phyloP scores from a whole-genome alignment of 2,888 invertebrate species.

The Eugnorisma glareosa region DNA sequence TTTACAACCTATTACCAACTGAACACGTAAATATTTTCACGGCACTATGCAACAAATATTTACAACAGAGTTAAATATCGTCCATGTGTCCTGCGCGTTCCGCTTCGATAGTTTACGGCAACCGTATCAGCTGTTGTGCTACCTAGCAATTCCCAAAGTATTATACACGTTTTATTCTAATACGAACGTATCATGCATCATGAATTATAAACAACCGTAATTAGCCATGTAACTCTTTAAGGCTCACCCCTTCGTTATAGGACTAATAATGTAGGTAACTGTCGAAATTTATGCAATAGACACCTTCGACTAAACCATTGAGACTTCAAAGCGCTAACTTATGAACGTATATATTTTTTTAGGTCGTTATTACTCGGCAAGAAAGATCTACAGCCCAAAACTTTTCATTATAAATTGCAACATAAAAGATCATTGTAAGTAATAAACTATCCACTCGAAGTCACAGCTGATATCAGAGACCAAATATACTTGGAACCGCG shows the following conservation, averaged over 20 bases:
- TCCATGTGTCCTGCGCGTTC: conserved; percentile 14
- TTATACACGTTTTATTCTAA: conserved; percentile 33
- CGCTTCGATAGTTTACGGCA: conserved; percentile 20
- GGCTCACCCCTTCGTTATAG: background rate
- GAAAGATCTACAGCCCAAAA: background rate
- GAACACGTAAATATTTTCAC: conserved; percentile 9
- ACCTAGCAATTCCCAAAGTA: conserved; percentile 14
- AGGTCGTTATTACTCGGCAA: background rate
- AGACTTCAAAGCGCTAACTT: background rate
- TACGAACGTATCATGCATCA: background rate
- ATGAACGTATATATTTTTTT: background rate
- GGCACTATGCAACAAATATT: conserved; percentile 7
- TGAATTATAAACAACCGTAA: background rate
- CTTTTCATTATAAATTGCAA: background rate
- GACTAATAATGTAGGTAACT: background rate
- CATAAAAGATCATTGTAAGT: background rate
- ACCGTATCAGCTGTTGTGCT: conserved; percentile 35
- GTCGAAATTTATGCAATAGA: background rate
- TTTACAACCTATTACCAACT: background rate
- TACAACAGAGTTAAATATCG: conserved; percentile 27
- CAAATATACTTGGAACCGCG: conserved; percentile 30
- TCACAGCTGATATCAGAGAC: conserved; percentile 21
- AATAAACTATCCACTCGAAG: conserved; percentile 17
- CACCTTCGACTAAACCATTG: background rate
- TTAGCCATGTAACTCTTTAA: background rate